Evolutionary conservation across 2,888 invertebrate genomes (phyloP), one percentile per base, ranked within the genome.

Genomic region (Apotomis betuletana): DNA sequence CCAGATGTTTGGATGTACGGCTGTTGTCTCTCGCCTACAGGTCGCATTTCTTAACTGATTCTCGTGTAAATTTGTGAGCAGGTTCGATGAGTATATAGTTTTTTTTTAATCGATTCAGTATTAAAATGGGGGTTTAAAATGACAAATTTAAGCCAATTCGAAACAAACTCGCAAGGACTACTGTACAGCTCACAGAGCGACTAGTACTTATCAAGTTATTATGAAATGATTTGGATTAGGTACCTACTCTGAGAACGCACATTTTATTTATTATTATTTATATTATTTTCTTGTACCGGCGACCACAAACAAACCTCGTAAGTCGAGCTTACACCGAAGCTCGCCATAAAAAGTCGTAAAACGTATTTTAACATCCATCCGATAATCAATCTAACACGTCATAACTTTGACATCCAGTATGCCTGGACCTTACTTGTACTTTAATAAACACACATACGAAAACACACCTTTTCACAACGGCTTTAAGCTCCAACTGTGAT

Each of bases 351-450:
- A 90, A 90, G 89, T 90, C 90, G 84, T 92, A 92, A 93, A 93
- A 90, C 87, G 89, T 89, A 92, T 94, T 94, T 94, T 94, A 93
- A 93, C 93, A 94, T 93, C 91, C 91, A 92, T 90, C 91, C 86
- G 93, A 93, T 94, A 94, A 94, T 94, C 93, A 94, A 93, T 94
- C 93, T 92, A 93, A 93, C 93, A 92, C 93, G 92, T 94, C 92
- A 92, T 93, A 93, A 92, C 91, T 93, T 93, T 93, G 93, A 93
- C 92, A 92, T 92, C 89, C 91, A 90, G 88, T 80, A 85, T 85
- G 89, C 79, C 82, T 87, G 90, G 85, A 88, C 87, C 85, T 88
- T 85, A 88, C 84, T 81, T 81, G 81, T 79, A 78, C 79, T 81
- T 81, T 79, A 77, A 76, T 58, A 59, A 41, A 44, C 6, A 57